Base-by-base conservation (phyloP, 1,140 invertebrate genomes). In the Pteromalus puparum region DNA sequence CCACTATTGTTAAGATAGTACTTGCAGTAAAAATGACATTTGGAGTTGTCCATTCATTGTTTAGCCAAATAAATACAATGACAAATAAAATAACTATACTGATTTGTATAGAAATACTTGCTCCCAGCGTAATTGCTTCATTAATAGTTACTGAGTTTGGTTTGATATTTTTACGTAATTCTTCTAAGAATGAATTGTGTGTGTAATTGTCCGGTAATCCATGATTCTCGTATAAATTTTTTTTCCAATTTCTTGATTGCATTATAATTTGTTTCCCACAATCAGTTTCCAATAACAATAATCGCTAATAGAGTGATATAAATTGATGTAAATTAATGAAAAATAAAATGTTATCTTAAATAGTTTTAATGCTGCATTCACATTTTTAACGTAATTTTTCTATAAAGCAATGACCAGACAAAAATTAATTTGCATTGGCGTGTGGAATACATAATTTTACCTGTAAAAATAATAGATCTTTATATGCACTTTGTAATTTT, bases 181-280 rank as follows among this genome's bases (percentile, higher is more conserved):
- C 96, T 90, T 97, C 95, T 13, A 99, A 92, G 91, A 99, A 99
- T 48, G 95, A 94, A 46, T 95, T 94, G 91, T 98, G 97, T 0
- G 98, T 98, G 89, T 99, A 98, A 93, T 99, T 98, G 90, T 99
- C 98, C 0, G 97, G 96, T 88, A 97, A 96, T 65, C 95, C 96
- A 85, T 96, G 95, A 90, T 98, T 96, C 90, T 97, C 96, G 88
- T 98, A 99, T 24, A 99, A 93, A 89, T 97, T 97, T 93, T 98
- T 98, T 84, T 95, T 94, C 98, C 98, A 53, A 48, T 12, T 28
- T 80, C 80, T 84, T 21, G 75, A 15, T 18, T 77, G 53, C 75
- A 77, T 77, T 77, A 21, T 46, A 53, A 53, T 34, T 77, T 7
- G 18, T 18, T 46, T 42, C 48, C 13, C 10, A 12, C 24, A 15